Conservation (phyloP, 2,888 invertebrate genomes). For the Agonopterix arenella region DNA sequence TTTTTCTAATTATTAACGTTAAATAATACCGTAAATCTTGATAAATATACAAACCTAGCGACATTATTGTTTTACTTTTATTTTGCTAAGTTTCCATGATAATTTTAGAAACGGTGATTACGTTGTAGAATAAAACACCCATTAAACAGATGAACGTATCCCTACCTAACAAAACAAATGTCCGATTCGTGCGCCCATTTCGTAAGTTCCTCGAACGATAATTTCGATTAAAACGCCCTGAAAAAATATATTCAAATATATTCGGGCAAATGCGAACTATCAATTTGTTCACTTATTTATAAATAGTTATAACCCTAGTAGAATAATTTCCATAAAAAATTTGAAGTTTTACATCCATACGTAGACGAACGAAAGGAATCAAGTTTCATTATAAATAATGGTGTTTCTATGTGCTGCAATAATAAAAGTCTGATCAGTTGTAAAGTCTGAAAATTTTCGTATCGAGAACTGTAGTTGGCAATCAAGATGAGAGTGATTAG, state of each 20-base stretch:
- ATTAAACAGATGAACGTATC: slow-evolving; percentile 24
- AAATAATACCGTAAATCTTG: too few species aligned
- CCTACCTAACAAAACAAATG: slow-evolving; percentile 60
- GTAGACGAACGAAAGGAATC: slow-evolving; percentile 66
- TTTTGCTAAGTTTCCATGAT: too few species aligned
- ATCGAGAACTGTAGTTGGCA: slow-evolving; percentile 31
- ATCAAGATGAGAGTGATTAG: slow-evolving; percentile 62
- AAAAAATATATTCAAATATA: slow-evolving; percentile 32
- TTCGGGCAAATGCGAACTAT: slow-evolving; percentile 26
- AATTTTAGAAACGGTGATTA: too few species aligned
- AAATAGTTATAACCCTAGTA: background rate
- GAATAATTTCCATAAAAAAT: slow-evolving; percentile 27
- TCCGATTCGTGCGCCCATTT: slow-evolving; percentile 75
- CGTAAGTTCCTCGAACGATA: slow-evolving; percentile 71
- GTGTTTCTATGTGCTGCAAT: slow-evolving; percentile 54
- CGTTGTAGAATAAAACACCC: slow-evolving; percentile 16
- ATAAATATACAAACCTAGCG: too few species aligned
- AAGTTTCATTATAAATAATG: slow-evolving; percentile 65
- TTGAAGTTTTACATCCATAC: slow-evolving; percentile 43
- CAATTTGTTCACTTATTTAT: slow-evolving; percentile 19
- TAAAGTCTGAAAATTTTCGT: slow-evolving; percentile 22
- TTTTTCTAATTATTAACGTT: too few species aligned
- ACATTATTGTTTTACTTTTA: too few species aligned
- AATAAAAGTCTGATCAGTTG: slow-evolving; percentile 28
- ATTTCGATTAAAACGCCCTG: slow-evolving; percentile 57